Percentiles rank a stretch among this genome's conserved stretches.
phyloP scores from a whole-genome alignment of 1,140 invertebrate genomes.

The Drosophila burlai region DNA sequence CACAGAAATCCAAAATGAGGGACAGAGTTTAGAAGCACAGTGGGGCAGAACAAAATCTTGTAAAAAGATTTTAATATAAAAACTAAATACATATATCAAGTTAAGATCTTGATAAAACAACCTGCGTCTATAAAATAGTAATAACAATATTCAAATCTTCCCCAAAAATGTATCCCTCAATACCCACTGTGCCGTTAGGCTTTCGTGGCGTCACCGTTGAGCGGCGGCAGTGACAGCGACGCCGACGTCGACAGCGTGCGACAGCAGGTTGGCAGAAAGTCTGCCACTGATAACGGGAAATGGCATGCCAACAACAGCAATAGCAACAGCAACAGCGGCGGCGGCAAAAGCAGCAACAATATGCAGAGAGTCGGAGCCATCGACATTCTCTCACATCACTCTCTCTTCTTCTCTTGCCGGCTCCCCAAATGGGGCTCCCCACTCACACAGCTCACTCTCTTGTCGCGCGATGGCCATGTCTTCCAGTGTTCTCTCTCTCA shows the following conservation, averaged over 20 bases:
- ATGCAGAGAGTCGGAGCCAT: slow-evolving; percentile 34
- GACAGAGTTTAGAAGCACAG: slow-evolving; percentile 34
- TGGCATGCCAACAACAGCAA: slow-evolving; percentile 72
- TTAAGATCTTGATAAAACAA: not conserved
- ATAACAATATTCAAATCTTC: not conserved
- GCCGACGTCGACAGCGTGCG: slow-evolving; percentile 43
- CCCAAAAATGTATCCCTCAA: not conserved
- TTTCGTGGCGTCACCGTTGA: slow-evolving; percentile 54
- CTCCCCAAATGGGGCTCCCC: slow-evolving; percentile 32
- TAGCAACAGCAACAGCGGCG: slow-evolving; percentile 33
- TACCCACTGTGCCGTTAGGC: slow-evolving; percentile 27
- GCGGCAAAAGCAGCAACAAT: slow-evolving; percentile 55
- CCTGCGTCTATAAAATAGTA: not conserved
- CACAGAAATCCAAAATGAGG: slow-evolving; percentile 55
- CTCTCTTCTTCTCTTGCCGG: slow-evolving; percentile 29
- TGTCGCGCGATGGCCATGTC: slow-evolving; percentile 34
- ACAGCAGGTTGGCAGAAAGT: slow-evolving; percentile 80
- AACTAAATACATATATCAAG: not conserved
- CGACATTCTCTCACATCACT: slow-evolving; percentile 33
- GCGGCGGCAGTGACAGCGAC: slow-evolving; percentile 31
- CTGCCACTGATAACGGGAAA: slow-evolving; percentile 82
- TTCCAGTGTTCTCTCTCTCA: slow-evolving; percentile 39
- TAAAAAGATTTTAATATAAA: not conserved
- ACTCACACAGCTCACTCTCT: slow-evolving; percentile 17
- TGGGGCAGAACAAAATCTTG: not conserved